phyloP scores from a whole-genome alignment of 2,888 invertebrate genomes.

The Ophion ventricosus region DNA sequence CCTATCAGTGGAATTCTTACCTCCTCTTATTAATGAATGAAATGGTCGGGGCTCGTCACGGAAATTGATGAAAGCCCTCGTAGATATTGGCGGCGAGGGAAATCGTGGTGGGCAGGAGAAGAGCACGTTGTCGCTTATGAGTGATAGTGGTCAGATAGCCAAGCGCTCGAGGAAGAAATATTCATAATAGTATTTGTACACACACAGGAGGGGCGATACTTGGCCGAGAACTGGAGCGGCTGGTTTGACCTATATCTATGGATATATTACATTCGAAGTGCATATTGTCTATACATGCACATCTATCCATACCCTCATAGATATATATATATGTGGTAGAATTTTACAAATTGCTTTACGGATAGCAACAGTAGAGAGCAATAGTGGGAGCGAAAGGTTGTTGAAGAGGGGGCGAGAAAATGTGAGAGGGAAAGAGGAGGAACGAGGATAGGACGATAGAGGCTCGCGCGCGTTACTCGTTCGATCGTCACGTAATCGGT shows the following conservation, averaged over 20 bases:
- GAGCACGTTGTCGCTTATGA: slow-evolving; percentile 39
- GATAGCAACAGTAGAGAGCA: slow-evolving; percentile 31
- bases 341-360: neutral
- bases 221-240: slow-evolving; percentile 71
- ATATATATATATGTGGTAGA: too few relatives aligned
- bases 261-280: slow-evolving; percentile 37
- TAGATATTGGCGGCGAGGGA: slow-evolving; percentile 6
- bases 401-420: neutral
- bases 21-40: slow-evolving; percentile 21
- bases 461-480: slow-evolving; percentile 39
- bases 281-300: slow-evolving; percentile 5
- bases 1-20: neutral
- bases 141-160: slow-evolving; percentile 41
- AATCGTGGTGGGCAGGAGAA: slow-evolving; percentile 44
- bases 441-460: slow-evolving; percentile 42
- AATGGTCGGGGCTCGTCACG: neutral
- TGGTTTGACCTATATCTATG: slow-evolving; percentile 76
- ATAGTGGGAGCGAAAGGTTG: slow-evolving; percentile 35
- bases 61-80: slow-evolving; percentile 8
- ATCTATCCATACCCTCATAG: too few relatives aligned
- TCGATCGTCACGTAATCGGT: slow-evolving; percentile 55
- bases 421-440: slow-evolving; percentile 14
- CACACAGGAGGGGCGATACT: slow-evolving; percentile 47
- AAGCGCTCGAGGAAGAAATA: slow-evolving; percentile 56
- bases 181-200: slow-evolving; percentile 31